Conservation (phyloP, 2,113 vertebrate species). For the Perognathus longimembris region DNA sequence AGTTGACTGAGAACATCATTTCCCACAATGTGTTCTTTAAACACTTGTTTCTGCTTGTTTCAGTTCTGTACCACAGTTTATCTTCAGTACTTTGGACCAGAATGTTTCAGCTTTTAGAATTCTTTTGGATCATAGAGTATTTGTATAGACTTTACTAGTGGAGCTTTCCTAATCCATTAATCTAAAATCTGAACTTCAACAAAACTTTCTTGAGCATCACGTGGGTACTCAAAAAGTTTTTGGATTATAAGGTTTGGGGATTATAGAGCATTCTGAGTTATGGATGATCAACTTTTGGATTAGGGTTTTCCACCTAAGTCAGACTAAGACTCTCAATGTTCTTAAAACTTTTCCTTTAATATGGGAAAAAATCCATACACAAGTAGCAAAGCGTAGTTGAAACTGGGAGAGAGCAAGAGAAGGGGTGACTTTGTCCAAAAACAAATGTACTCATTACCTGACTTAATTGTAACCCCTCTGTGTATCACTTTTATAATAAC, state of each 20-base stretch:
- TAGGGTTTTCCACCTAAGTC: not conserved
- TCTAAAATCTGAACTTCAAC: not conserved
- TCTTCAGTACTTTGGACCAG: not conserved
- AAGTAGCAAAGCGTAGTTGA: too few relatives aligned
- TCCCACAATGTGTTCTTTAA: not conserved
- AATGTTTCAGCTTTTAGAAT: constrained; percentile 13
- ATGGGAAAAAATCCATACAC: not conserved
- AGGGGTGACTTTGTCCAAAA: too few relatives aligned
- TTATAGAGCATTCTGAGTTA: not conserved
- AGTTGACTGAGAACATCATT: not conserved
- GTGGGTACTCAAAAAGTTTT: not conserved
- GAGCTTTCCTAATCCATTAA: not conserved
- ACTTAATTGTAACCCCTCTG: too few relatives aligned
- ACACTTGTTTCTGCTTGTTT: not conserved
- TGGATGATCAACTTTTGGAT: not conserved
- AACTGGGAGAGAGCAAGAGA: too few relatives aligned
- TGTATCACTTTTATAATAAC: too few relatives aligned
- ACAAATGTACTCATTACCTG: too few relatives aligned
- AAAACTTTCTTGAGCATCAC: not conserved
- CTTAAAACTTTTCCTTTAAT: not conserved
- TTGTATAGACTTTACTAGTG: not conserved
- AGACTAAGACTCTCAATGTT: not conserved
- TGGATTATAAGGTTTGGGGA: too few relatives aligned
- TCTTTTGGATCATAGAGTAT: not conserved
- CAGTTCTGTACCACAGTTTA: not conserved